These are phyloP conservation scores for Abrostola triplasia DNA, from an alignment of 2,888 invertebrate genomes.

Conservation along the genomic window DNA sequence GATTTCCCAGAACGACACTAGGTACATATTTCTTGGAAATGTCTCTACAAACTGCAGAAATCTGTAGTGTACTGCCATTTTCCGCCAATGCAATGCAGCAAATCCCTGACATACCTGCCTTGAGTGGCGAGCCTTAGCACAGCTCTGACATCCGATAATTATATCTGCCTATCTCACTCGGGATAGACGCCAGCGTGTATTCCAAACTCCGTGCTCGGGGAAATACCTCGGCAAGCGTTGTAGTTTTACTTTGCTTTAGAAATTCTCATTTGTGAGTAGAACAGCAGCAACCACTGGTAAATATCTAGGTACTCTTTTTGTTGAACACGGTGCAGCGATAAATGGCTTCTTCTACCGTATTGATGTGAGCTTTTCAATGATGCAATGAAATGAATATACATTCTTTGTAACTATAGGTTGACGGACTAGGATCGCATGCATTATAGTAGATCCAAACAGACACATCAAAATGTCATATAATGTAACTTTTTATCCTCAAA, in stretches of 20 bases:
- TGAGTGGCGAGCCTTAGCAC: conserved; percentile 13
- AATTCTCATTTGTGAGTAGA: not conserved
- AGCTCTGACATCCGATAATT: conserved; percentile 47
- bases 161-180: conserved; percentile 37
- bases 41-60: conserved; percentile 5
- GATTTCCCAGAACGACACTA: too few species aligned
- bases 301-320: too few species aligned
- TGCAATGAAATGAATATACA: too few species aligned
- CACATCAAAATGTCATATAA: too few species aligned
- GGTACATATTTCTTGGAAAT: too few species aligned
- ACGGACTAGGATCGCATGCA: too few species aligned
- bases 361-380: too few species aligned
- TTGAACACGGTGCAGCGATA: too few species aligned
- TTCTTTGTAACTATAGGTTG: too few species aligned
- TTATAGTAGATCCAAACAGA: too few species aligned
- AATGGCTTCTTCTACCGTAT: too few species aligned
- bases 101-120: conserved; percentile 28
- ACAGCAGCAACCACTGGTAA: not conserved
- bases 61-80: conserved; percentile 29
- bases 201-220: conserved; percentile 12
- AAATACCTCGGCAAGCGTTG: conserved; percentile 14
- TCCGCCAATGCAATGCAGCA: conserved; percentile 24
- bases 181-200: conserved; percentile 21
- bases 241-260: conserved; percentile 16
- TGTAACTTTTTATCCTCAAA: too few species aligned